These are phyloP conservation scores for Malaclemys terrapin DNA, from an alignment of 2,113 vertebrate genomes.

Conservation along the genomic window DNA sequence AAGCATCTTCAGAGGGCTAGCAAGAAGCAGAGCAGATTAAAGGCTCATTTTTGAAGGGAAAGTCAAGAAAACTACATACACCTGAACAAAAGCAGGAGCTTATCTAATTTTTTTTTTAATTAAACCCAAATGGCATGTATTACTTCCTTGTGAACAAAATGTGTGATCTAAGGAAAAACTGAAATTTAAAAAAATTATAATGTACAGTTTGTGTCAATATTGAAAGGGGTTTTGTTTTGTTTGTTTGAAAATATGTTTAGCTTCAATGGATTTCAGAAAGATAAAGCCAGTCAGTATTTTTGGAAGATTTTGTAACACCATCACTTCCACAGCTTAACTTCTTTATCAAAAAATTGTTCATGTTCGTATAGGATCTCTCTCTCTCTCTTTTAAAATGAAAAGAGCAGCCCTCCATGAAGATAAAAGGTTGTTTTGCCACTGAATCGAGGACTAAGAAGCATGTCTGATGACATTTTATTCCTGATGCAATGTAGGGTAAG, in stretches of 20 bases:
- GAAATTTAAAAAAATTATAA: constrained; percentile 54
- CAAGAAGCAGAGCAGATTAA: constrained; percentile 59
- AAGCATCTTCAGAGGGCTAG: constrained; percentile 60
- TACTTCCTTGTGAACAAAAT: constrained; percentile 43
- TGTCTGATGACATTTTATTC: constrained; percentile 84
- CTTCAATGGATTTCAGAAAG: constrained; percentile 72
- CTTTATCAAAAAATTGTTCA: constrained; percentile 55
- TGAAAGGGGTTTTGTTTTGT: constrained; percentile 28
- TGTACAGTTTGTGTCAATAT: constrained; percentile 65
- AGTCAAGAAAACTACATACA: constrained; percentile 57
- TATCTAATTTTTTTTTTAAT: not conserved
- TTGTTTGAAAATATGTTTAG: constrained; percentile 17
- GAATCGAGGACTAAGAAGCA: constrained; percentile 82
- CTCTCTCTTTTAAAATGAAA: constrained; percentile 31
- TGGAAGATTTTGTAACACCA: constrained; percentile 54
- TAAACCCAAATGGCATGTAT: constrained; percentile 55
- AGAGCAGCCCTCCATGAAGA: constrained; percentile 73
- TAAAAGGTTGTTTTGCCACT: constrained; percentile 73
- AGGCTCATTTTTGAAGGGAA: constrained; percentile 36
- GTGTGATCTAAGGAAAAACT: constrained; percentile 53
- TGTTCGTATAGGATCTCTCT: constrained; percentile 51
- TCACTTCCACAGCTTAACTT: constrained; percentile 40
- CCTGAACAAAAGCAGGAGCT: constrained; percentile 48
- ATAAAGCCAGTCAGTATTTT: constrained; percentile 37
- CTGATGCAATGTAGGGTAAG: constrained; percentile 88